These are phyloP conservation scores for Pygoscelis antarcticus DNA, from an alignment of 2,113 vertebrate genomes.

Conservation along the genomic window DNA sequence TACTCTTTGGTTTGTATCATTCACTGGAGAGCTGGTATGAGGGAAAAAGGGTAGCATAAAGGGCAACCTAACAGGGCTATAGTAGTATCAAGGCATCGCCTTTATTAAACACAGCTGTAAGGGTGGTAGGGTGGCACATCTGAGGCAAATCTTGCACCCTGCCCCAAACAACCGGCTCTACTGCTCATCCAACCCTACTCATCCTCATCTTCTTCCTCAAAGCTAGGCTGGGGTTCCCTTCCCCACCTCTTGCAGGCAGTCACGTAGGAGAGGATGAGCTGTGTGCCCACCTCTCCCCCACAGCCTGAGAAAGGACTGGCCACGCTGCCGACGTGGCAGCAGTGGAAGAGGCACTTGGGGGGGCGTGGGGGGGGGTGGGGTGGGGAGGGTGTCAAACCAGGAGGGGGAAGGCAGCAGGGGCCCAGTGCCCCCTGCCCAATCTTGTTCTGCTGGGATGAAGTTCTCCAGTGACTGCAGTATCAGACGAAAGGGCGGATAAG, in stretches of 20 bases:
- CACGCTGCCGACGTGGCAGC: rapidly evolving
- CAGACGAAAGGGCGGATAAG: not conserved
- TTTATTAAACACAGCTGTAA: not conserved
- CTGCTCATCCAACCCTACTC: not conserved
- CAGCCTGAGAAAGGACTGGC: not conserved
- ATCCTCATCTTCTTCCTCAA: not conserved
- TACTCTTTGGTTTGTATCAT: not conserved
- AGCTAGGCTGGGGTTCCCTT: not conserved
- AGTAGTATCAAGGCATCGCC: not conserved
- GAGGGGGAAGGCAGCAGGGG: not conserved
- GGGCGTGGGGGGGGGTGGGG: too few species aligned
- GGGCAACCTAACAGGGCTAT: not conserved
- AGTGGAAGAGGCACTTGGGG: too few species aligned
- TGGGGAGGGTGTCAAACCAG: not conserved
- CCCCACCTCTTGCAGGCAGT: not conserved
- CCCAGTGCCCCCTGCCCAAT: not conserved
- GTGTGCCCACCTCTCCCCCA: not conserved
- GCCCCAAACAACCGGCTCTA: not conserved
- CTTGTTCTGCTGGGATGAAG: not conserved
- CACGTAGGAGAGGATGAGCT: not conserved
- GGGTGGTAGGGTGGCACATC: not conserved
- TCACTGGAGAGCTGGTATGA: not conserved
- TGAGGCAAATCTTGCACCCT: not conserved
- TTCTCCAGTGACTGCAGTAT: not conserved
- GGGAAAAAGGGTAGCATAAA: not conserved